phyloP scores from a whole-genome alignment of 1,140 invertebrate genomes.

The Belonocnema kinseyi region DNA sequence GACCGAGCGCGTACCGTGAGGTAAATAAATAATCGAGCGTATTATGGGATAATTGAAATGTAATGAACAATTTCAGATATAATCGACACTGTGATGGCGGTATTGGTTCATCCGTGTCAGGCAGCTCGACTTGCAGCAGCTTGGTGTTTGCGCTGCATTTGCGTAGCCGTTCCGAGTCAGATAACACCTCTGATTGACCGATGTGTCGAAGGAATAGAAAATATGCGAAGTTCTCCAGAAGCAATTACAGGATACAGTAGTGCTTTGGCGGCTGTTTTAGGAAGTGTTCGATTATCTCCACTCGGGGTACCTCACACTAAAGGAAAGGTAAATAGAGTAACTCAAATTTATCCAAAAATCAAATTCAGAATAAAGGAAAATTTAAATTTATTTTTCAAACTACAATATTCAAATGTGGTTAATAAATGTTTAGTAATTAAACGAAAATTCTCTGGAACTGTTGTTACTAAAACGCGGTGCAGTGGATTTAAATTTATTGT shows the following conservation, averaged over 20 bases:
- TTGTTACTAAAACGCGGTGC: too few species aligned
- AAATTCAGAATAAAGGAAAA: too few species aligned
- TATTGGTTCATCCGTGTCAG: slow-evolving; percentile 94
- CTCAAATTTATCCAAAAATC: slow-evolving; percentile 1
- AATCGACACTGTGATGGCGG: slow-evolving; percentile 81
- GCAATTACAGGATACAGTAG: slow-evolving; percentile 95
- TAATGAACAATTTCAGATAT: slow-evolving; percentile 66
- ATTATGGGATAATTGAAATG: too few species aligned
- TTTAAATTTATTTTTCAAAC: too few species aligned
- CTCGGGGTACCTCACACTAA: slow-evolving; percentile 97
- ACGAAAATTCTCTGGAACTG: too few species aligned
- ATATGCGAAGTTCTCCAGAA: slow-evolving; percentile 92
- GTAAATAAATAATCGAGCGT: too few species aligned
- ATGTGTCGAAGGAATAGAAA: slow-evolving; percentile 91
- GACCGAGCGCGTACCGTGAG: too few species aligned
- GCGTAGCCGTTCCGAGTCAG: slow-evolving; percentile 94
- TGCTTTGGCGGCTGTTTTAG: slow-evolving; percentile 94
- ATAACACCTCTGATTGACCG: slow-evolving; percentile 94
- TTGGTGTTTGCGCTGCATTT: slow-evolving; percentile 95
- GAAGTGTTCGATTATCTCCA: slow-evolving; percentile 92
- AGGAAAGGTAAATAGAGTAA: slow-evolving; percentile 85
- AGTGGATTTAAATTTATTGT: too few species aligned
- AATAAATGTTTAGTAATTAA: neutral
- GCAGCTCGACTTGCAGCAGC: slow-evolving; percentile 94
- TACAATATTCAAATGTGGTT: neutral